phyloP scores from a whole-genome alignment of 2,113 vertebrate species.

The Gavialis gangeticus region DNA sequence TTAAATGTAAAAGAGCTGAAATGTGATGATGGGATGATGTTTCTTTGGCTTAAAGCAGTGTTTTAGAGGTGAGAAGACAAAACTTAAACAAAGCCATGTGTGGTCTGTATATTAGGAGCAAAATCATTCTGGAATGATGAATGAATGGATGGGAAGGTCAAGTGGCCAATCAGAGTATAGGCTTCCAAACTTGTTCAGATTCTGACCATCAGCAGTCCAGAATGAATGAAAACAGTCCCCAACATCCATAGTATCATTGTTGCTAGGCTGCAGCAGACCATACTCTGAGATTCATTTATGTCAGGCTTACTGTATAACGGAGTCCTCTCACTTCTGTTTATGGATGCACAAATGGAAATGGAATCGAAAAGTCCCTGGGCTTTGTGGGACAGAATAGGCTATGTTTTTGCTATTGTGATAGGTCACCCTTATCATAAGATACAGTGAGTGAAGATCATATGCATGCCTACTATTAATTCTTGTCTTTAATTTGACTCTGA shows the following conservation, averaged over 20 bases:
- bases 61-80: neutral
- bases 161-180: rapidly evolving
- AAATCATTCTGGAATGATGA: neutral
- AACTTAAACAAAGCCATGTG: neutral
- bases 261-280: neutral
- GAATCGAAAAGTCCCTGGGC: neutral
- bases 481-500: neutral
- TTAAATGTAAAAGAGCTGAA: neutral
- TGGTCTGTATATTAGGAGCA: neutral
- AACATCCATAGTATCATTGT: neutral
- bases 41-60: neutral
- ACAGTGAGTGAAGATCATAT: neutral
- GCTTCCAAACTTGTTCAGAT: neutral
- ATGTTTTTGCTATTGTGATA: neutral
- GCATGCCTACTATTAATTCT: neutral
- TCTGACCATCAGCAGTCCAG: neutral
- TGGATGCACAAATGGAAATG: neutral
- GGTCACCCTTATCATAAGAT: neutral
- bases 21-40: neutral
- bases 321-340: neutral
- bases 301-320: neutral
- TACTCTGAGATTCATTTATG: neutral
- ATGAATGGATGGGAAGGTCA: neutral
- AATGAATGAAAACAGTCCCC: neutral
- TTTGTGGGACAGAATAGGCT: neutral